phyloP scores from a whole-genome alignment of 92 coral and sea anemone species.

The Pocillopora grandis region DNA sequence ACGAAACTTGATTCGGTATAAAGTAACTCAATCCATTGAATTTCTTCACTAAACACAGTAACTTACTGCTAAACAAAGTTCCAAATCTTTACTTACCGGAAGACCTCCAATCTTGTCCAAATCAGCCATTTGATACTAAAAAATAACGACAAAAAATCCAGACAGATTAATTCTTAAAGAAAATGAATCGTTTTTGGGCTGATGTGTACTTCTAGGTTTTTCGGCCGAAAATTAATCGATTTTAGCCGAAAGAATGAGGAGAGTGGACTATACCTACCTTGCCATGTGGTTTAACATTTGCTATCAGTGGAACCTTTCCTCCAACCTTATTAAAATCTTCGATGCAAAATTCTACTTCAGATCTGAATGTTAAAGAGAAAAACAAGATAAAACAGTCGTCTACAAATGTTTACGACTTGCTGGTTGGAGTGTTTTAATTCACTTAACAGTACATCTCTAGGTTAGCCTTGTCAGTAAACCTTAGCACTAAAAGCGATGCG shows the following conservation, averaged over 20 bases:
- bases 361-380: conserved; percentile 33
- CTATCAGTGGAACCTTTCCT: conserved; percentile 72
- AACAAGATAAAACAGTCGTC: too few relatives aligned
- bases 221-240: neutral
- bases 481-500: too few relatives aligned
- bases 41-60: neutral
- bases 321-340: conserved; percentile 75
- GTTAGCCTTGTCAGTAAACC: too few relatives aligned
- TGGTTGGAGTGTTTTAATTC: too few relatives aligned
- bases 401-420: too few relatives aligned
- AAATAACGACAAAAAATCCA: neutral
- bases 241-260: neutral
- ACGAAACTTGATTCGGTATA: too few relatives aligned
- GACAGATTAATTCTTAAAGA: neutral
- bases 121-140: conserved; percentile 84
- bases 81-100: conserved; percentile 47
- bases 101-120: conserved; percentile 78
- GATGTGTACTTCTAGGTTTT: neutral
- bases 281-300: conserved; percentile 84
- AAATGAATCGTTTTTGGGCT: neutral
- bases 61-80: neutral
- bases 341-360: conserved; percentile 66
- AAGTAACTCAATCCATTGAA: too few relatives aligned
- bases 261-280: conserved; percentile 44
- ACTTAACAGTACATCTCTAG: too few relatives aligned